Base-by-base conservation (phyloP, 2,797 vertebrate genomes). In the Mus caroli region DNA sequence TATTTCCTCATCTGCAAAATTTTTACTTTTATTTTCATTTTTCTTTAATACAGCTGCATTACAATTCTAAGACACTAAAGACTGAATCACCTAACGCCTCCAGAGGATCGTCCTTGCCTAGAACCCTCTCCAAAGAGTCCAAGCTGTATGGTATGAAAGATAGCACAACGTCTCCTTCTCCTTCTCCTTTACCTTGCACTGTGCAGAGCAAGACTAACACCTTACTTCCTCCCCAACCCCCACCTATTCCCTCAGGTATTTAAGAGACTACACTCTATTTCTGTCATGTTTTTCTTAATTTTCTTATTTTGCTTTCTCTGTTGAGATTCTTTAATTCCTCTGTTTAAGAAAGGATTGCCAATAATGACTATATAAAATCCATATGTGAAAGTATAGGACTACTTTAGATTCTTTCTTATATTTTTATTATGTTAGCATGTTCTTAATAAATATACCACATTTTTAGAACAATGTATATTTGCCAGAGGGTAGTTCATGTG, bases 131-230 rank as follows among this genome's bases (percentile, higher is more conserved):
- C 98, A 99, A 99, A 99, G 99, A 99, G 98, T 99, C 99, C 96
- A 99, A 99, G 98, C 99, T 99, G 99, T 99, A 99, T 99, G 99
- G 99, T 99, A 99, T 99, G 99, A 99, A 99, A 99, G 99, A 99
- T 97, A 98, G 93, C 97, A 98, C 98, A 97, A 97, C 98, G 98
- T 98, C 99, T 98, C 97, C 97, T 98, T 98, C 99, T 98, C 62
- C 97, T 97, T 98, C 98, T 98, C 98, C 99, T 98, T 98, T 99
- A 97, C 98, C 99, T 98, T 99, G 98, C 98, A 98, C 99, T 98
- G 98, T 97, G 98, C 99, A 99, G 98, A 99, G 98, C 99, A 99
- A 99, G 99, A 99, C 99, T 99, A 99, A 99, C 98, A 99, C 99
- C 98, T 99, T 99, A 98, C 99, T 99, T 98, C 99, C 99, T 99